A percentile compares a stretch with the other conserved stretches of the same genome.
Conservation (phyloP, 2,797 vertebrate species). For the Buceros bicornis region DNA sequence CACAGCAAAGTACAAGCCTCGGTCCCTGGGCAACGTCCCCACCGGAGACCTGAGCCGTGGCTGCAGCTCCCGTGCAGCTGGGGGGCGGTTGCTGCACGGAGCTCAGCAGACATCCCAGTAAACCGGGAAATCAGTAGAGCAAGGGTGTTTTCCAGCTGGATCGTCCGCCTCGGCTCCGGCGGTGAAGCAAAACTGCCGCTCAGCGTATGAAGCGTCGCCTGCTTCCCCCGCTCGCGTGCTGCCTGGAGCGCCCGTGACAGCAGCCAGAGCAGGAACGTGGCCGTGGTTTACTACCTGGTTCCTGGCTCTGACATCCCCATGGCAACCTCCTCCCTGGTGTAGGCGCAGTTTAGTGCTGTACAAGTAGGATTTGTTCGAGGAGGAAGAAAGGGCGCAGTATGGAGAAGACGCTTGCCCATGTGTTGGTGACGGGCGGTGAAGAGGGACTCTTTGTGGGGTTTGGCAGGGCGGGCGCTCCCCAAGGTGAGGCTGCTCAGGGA, state of each 20-base stretch:
- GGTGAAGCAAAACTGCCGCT: background rate
- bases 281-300: background rate
- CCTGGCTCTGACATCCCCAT: slow-evolving; percentile 65
- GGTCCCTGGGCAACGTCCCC: background rate
- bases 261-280: background rate
- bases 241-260: background rate
- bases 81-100: background rate
- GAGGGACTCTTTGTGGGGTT: background rate
- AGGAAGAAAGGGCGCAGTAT: background rate
- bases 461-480: background rate
- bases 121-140: too few relatives aligned
- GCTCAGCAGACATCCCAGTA: too few relatives aligned
- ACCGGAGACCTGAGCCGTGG: background rate
- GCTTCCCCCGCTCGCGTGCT: background rate
- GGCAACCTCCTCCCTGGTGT: slow-evolving; percentile 3
- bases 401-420: background rate
- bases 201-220: background rate
- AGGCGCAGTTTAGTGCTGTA: background rate
- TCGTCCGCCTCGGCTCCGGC: background rate
- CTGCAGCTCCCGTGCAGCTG: background rate
- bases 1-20: background rate
- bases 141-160: background rate
- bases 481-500: background rate
- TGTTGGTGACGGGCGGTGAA: slow-evolving; percentile 13
- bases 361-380: background rate